phyloP scores from a whole-genome alignment of 2,113 vertebrate species.

The Eurypyga helias region DNA sequence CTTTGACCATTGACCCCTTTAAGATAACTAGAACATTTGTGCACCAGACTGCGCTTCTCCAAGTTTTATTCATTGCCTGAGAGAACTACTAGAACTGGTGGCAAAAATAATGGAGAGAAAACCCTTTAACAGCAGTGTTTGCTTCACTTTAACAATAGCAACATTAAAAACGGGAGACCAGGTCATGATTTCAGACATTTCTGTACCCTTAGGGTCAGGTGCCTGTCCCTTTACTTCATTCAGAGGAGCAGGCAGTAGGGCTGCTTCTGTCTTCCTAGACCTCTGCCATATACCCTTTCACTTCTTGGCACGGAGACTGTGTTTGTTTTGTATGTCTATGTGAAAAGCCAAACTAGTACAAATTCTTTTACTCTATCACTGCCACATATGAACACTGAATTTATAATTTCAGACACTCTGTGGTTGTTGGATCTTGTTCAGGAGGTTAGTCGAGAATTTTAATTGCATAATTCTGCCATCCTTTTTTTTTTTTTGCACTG shows the following conservation, averaged over 20 bases:
- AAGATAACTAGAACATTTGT: background rate
- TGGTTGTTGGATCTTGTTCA: slow-evolving; percentile 58
- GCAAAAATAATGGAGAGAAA: background rate
- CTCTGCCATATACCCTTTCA: background rate
- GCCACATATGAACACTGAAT: slow-evolving; percentile 48
- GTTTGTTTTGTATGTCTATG: slow-evolving; percentile 54
- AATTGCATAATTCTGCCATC: slow-evolving; percentile 43
- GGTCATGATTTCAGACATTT: background rate
- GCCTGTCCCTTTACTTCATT: background rate
- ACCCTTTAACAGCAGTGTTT: background rate
- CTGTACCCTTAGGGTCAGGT: background rate
- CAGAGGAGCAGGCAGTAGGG: background rate
- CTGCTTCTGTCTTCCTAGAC: background rate
- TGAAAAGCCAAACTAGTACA: slow-evolving; percentile 61
- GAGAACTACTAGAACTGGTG: background rate
- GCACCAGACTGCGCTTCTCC: background rate
- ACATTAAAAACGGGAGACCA: background rate
- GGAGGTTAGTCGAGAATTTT: slow-evolving; percentile 54
- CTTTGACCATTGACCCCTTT: slow-evolving; percentile 54
- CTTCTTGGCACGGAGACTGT: slow-evolving; percentile 30
- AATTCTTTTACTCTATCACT: slow-evolving; percentile 53
- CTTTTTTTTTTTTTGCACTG: slow-evolving; percentile 27
- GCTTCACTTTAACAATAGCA: background rate
- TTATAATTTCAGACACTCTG: slow-evolving; percentile 52
- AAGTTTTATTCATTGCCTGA: background rate